A percentile compares a stretch with the other conserved stretches of the same genome.
phyloP scores from a whole-genome alignment of 2,113 vertebrate genomes.

The Gorsachius goisagi region DNA sequence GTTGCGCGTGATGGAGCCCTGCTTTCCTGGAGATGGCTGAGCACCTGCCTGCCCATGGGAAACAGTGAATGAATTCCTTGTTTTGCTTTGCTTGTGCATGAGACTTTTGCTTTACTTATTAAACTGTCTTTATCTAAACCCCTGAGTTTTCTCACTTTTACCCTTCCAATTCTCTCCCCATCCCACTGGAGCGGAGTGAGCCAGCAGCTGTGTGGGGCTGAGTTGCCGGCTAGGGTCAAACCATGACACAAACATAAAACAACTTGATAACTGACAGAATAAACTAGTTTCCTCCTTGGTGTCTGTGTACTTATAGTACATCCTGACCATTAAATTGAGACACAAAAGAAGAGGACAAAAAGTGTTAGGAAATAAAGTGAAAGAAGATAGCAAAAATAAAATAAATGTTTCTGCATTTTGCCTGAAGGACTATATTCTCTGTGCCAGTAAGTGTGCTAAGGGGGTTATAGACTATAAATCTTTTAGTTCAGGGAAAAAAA shows the following conservation, averaged over 20 bases:
- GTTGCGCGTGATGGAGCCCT: too few species aligned
- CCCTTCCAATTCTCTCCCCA: too few species aligned
- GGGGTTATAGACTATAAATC: background rate
- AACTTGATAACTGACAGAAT: background rate
- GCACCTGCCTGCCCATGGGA: too few species aligned
- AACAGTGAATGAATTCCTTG: too few species aligned
- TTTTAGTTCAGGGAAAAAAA: background rate
- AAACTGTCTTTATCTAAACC: too few species aligned
- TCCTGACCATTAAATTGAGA: background rate
- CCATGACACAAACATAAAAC: background rate
- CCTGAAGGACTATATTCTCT: background rate
- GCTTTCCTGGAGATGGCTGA: too few species aligned
- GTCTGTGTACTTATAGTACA: background rate
- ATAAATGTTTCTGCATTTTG: background rate
- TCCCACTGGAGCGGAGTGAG: too few species aligned
- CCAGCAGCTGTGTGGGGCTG: too few species aligned
- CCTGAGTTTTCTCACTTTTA: too few species aligned
- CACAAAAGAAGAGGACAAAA: background rate
- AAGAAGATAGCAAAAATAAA: background rate
- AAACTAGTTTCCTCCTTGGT: background rate
- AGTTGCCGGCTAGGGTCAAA: too few species aligned
- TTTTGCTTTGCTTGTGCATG: too few species aligned
- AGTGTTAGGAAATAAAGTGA: background rate
- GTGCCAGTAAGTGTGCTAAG: background rate
- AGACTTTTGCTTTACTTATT: too few species aligned